Evolutionary conservation across 2,888 invertebrate species (phyloP), one percentile per base, ranked within the genome.

Genomic region (Ptilodon capucinus): DNA sequence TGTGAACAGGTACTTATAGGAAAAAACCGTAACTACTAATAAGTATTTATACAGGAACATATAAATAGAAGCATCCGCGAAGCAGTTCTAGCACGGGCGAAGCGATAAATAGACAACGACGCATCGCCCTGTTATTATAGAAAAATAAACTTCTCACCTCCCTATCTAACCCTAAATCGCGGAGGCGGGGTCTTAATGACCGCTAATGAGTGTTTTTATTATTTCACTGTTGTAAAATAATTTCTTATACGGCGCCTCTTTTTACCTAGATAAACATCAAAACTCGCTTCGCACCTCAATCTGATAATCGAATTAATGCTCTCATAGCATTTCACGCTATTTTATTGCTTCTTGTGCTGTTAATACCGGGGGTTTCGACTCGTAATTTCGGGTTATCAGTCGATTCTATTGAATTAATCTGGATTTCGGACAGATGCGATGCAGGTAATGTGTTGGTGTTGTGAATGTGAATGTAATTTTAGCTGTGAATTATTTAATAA

Each of bases 281-380:
- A 90, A 87, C 87, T 79, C 89, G 89, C 89, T 91, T 91, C 87
- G 79, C 91, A 90, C 90, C 87, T 90, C 86, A 65, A 90, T 91
- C 91, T 90, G 90, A 90, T 90, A 90, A 90, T 89, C 89, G 89
- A 88, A 89, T 91, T 90, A 89, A 88, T 85, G 76, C 86, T 88
- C 86, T 88, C 78, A 71, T 85, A 88, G 79, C 83, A 86, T 89
- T 90, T 90, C 88, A 89, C 86, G 87, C 84, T 81, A 81, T 77
- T 90, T 90, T 90, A 89, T 90, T 81, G 83, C 88, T 82, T 84
- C 88, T 82, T 86, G 81, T 85, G 78, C 71, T 77, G 81, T 79
- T 88, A 87, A 89, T 88, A 77, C 73, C 52, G 60, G 68, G 64
- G 84, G 83, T 80, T 86, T 81, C 68, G 79, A 79, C 70, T 77